These are phyloP conservation scores for Drosophila sturtevanti DNA, from an alignment of 1,140 invertebrate genomes.

Conservation along the genomic window DNA sequence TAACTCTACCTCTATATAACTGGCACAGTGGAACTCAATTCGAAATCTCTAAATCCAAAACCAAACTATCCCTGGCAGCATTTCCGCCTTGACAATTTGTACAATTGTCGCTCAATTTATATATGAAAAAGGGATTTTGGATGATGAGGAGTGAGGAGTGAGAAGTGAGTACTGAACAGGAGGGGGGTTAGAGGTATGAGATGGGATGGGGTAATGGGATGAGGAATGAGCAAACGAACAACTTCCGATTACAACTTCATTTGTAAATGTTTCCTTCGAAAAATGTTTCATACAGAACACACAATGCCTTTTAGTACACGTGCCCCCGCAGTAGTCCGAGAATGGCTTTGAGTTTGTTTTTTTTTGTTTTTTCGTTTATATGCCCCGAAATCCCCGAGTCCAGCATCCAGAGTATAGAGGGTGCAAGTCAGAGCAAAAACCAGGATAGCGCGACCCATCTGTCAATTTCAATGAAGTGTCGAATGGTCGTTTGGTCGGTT, in stretches of 20 bases:
- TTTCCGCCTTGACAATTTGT: constrained; percentile 82
- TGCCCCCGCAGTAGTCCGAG: constrained; percentile 17
- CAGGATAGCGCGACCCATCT: constrained; percentile 60
- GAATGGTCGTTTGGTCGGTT: constrained; percentile 44
- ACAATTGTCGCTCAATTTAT: constrained; percentile 82
- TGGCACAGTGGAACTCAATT: constrained; percentile 51
- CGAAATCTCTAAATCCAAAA: constrained; percentile 32
- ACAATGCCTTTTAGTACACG: constrained; percentile 62
- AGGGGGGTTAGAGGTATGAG: background rate
- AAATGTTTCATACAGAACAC: constrained; percentile 56
- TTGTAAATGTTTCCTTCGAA: constrained; percentile 82
- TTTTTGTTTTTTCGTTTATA: constrained; percentile 1
- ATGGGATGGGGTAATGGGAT: constrained; percentile 18
- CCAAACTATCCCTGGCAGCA: constrained; percentile 77
- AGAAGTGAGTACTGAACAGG: background rate
- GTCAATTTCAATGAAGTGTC: constrained; percentile 82
- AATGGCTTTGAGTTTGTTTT: constrained; percentile 20
- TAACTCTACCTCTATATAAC: constrained; percentile 4
- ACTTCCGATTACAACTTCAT: constrained; percentile 83
- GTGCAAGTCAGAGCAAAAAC: constrained; percentile 30
- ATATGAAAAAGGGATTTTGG: constrained; percentile 35
- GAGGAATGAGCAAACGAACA: constrained; percentile 75
- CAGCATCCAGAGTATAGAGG: constrained; percentile 7
- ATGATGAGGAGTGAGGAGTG: background rate
- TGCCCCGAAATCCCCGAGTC: background rate